Conservation (phyloP, 2,888 invertebrate genomes). For the Alsophila aescularia region DNA sequence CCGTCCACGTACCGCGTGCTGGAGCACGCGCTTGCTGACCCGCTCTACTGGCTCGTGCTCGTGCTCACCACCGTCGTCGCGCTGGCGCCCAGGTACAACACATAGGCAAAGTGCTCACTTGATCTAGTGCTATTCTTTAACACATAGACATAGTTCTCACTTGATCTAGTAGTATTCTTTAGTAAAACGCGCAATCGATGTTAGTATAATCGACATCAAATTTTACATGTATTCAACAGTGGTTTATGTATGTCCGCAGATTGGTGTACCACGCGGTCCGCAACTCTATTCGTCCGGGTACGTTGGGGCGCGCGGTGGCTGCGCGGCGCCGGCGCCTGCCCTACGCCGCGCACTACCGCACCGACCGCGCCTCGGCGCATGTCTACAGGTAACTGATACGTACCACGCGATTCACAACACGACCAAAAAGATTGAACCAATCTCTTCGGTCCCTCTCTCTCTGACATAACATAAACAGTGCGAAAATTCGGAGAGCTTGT, state of each 20-base stretch:
- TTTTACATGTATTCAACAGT: too few relatives aligned
- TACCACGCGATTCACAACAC: neutral
- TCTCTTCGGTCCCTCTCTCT: too few relatives aligned
- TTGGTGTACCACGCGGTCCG: constrained; percentile 87
- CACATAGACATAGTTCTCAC: too few relatives aligned
- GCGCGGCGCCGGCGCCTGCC: constrained; percentile 78
- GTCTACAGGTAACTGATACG: constrained; percentile 60
- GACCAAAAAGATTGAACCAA: too few relatives aligned
- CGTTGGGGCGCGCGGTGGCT: constrained; percentile 88
- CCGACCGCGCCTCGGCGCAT: constrained; percentile 54
- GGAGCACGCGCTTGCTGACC: constrained; percentile 88
- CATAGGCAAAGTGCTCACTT: neutral
- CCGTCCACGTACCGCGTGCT: constrained; percentile 96
- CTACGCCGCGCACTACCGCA: constrained; percentile 66
- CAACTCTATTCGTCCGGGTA: constrained; percentile 89
- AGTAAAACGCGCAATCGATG: too few relatives aligned
- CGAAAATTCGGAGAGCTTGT: too few relatives aligned
- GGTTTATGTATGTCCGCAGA: constrained; percentile 69
- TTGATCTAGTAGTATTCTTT: too few relatives aligned
- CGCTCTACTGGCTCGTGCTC: constrained; percentile 93
- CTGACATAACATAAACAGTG: too few relatives aligned
- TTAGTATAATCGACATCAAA: too few relatives aligned
- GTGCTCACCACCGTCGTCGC: constrained; percentile 90
- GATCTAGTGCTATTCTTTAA: too few relatives aligned
- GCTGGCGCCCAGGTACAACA: constrained; percentile 91